A percentile compares a stretch with the other conserved stretches of the same genome.
Evolutionary conservation across 2,797 vertebrate genomes (phyloP).

Genomic region (Aphelocoma californica): DNA sequence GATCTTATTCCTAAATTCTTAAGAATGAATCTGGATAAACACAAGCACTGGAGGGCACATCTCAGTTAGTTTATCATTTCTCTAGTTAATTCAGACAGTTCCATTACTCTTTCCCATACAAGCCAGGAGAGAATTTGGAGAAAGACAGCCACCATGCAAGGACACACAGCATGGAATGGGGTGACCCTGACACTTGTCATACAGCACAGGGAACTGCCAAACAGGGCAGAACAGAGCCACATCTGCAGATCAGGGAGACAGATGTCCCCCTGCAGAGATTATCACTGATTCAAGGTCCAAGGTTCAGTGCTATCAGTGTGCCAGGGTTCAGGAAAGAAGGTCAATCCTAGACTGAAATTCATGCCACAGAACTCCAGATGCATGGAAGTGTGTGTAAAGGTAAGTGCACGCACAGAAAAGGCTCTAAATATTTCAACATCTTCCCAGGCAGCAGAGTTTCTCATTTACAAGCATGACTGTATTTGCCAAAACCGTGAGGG

Average conservation of each 20-base stretch:
- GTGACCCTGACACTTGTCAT: background rate
- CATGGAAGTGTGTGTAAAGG: accelerated
- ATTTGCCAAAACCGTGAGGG: background rate
- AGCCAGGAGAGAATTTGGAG: background rate
- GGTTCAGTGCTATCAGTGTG: background rate
- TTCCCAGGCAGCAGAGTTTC: background rate
- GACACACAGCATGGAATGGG: background rate
- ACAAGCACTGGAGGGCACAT: background rate
- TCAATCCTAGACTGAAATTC: background rate
- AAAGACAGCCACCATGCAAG: background rate
- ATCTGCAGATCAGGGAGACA: background rate
- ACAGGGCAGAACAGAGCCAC: background rate
- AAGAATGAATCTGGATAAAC: background rate
- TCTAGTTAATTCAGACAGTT: background rate
- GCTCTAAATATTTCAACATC: background rate
- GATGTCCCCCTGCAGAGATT: background rate
- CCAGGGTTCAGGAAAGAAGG: background rate
- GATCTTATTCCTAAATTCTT: background rate
- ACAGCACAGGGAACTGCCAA: background rate
- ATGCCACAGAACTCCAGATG: background rate
- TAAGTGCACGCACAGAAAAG: background rate
- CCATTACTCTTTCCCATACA: background rate
- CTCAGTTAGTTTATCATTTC: accelerated
- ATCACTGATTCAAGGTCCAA: background rate
- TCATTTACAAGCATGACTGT: background rate